These are phyloP conservation scores for Odontothrips loti DNA, from an alignment of 2,888 invertebrate genomes.

Conservation along the genomic window DNA sequence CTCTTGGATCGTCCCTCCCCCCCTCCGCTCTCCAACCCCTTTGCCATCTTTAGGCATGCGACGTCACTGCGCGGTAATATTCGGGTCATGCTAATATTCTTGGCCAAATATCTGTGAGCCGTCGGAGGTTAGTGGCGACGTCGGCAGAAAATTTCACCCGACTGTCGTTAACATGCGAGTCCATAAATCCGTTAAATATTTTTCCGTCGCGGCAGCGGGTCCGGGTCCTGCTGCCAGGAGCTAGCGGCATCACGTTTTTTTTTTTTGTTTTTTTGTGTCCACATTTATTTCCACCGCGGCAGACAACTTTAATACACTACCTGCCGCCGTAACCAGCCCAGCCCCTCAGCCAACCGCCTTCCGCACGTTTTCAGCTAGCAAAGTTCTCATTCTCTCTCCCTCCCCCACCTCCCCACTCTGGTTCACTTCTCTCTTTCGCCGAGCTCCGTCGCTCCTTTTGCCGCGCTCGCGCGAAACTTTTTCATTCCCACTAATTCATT, in stretches of 20 bases:
- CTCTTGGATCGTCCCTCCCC: too few species aligned
- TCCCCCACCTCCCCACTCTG: background rate
- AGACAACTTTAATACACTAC: background rate
- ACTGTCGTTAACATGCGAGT: too few species aligned
- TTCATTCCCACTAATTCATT: background rate
- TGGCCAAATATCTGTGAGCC: background rate
- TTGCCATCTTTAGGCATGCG: too few species aligned
- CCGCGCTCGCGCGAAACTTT: background rate
- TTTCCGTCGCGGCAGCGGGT: too few species aligned
- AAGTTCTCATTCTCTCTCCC: background rate
- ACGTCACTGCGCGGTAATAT: background rate
- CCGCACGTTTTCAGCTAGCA: background rate
- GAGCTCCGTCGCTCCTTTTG: background rate
- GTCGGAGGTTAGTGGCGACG: background rate
- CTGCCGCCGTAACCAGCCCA: too few species aligned
- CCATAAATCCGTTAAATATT: too few species aligned
- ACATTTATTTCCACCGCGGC: background rate
- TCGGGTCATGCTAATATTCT: constrained; percentile 6
- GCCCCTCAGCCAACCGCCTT: background rate
- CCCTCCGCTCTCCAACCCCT: too few species aligned
- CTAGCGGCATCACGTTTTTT: background rate
- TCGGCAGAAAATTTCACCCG: too few species aligned
- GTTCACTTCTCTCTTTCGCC: background rate
- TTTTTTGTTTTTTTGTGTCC: background rate
- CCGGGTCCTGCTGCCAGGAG: too few species aligned